phyloP scores from a whole-genome alignment of 1,140 invertebrate genomes.

The Laodelphax striatellus region DNA sequence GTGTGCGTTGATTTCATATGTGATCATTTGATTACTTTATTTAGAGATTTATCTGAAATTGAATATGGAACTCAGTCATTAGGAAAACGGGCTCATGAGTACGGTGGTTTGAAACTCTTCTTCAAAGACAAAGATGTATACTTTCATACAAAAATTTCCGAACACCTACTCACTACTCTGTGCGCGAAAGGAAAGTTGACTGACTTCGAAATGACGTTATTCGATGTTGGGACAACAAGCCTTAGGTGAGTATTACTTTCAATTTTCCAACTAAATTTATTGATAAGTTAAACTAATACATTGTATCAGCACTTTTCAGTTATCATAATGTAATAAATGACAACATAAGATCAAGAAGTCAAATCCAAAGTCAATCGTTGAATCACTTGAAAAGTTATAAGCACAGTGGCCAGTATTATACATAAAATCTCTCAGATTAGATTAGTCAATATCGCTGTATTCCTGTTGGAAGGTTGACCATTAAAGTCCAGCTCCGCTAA shows the following conservation, averaged over 20 bases:
- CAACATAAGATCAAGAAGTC: no score
- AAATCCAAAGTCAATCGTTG: no score
- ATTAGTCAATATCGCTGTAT: no score
- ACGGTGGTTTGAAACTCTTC: constrained; percentile 11
- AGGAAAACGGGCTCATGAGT: neutral
- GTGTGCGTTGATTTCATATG: constrained; percentile 57
- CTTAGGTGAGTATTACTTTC: constrained; percentile 32
- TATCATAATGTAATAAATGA: no score
- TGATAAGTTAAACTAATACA: no score
- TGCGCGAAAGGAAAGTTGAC: constrained; percentile 49
- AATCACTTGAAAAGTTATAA: no score
- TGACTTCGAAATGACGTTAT: constrained; percentile 52
- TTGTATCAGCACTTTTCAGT: no score
- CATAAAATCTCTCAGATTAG: no score
- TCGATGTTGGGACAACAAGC: constrained; percentile 49
- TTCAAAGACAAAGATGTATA: constrained; percentile 52
- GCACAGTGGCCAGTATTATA: no score
- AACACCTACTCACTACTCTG: constrained; percentile 48
- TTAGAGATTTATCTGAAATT: constrained; percentile 24
- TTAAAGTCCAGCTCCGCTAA: no score
- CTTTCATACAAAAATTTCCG: constrained; percentile 54
- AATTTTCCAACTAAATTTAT: no score
- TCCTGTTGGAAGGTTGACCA: no score
- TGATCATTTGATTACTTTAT: constrained; percentile 50
- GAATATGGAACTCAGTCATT: neutral